Evolutionary conservation across 2,113 vertebrate species (phyloP).

Genomic region (Brachyistius frenatus): DNA sequence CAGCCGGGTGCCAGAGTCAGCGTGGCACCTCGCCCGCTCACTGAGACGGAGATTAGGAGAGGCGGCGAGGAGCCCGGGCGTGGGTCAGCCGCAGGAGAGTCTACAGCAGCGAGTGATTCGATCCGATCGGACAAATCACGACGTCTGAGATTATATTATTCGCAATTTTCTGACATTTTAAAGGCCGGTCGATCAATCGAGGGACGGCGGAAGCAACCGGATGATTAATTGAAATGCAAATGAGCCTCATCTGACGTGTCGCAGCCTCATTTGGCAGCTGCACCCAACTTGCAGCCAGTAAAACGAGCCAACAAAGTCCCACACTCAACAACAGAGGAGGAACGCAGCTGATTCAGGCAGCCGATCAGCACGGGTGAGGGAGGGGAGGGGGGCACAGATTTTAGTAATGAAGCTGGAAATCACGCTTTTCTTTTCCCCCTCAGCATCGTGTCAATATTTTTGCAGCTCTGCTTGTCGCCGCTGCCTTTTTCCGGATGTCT

Average conservation of each 20-base stretch:
- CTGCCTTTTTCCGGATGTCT: not conserved
- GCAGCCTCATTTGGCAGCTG: constrained; percentile 18
- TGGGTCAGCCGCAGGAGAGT: not conserved
- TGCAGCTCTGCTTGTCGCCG: not conserved
- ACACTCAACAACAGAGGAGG: not conserved
- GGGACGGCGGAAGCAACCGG: not conserved
- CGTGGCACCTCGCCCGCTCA: constrained; percentile 44
- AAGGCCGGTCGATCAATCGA: not conserved
- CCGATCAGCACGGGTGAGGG: not conserved
- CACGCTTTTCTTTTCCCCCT: too few relatives aligned
- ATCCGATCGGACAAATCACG: not conserved
- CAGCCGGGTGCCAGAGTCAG: constrained; percentile 48
- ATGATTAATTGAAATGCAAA: not conserved
- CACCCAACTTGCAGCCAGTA: not conserved
- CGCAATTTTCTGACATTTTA: not conserved
- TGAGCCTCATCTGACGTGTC: constrained; percentile 11
- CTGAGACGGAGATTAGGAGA: constrained; percentile 49
- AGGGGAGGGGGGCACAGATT: not conserved
- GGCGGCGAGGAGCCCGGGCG: not conserved
- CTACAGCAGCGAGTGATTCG: not conserved
- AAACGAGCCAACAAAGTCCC: too few relatives aligned
- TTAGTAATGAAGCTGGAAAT: not conserved
- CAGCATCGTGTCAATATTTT: too few relatives aligned
- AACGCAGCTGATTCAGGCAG: not conserved
- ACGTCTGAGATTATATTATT: not conserved